phyloP scores from a whole-genome alignment of 2,113 vertebrate species.

The Aegithalos caudatus region DNA sequence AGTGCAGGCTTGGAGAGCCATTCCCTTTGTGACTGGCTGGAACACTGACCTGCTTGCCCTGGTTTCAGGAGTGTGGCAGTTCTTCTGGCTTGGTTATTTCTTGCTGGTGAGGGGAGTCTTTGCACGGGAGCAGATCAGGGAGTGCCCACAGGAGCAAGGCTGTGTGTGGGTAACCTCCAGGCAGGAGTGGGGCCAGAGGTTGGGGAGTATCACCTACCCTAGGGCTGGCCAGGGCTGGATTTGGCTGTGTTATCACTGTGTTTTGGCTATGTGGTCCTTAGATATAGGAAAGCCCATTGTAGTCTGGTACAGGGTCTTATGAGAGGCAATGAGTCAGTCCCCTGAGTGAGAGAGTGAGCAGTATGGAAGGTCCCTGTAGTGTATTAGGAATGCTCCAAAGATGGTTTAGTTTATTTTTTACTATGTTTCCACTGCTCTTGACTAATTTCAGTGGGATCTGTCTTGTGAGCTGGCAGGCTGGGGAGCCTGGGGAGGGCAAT shows the following conservation, averaged over 20 bases:
- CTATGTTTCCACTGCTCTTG: background rate
- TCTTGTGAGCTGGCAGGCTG: background rate
- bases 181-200: accelerated
- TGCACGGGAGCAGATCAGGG: background rate
- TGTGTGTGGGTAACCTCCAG: background rate
- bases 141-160: background rate
- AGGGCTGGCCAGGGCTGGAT: background rate
- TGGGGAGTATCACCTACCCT: background rate
- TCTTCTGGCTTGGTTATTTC: background rate
- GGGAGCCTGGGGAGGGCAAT: background rate
- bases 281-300: background rate
- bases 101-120: background rate
- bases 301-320: background rate
- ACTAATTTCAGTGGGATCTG: background rate
- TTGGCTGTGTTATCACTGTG: background rate
- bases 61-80: background rate
- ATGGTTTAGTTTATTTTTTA: background rate
- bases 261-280: background rate
- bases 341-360: accelerated
- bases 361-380: background rate
- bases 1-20: background rate
- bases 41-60: background rate
- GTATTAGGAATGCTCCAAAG: background rate
- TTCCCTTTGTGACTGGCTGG: background rate
- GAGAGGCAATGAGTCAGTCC: background rate